phyloP scores from a whole-genome alignment of 2,113 vertebrate species.

The Protomyctophum bolini region DNA sequence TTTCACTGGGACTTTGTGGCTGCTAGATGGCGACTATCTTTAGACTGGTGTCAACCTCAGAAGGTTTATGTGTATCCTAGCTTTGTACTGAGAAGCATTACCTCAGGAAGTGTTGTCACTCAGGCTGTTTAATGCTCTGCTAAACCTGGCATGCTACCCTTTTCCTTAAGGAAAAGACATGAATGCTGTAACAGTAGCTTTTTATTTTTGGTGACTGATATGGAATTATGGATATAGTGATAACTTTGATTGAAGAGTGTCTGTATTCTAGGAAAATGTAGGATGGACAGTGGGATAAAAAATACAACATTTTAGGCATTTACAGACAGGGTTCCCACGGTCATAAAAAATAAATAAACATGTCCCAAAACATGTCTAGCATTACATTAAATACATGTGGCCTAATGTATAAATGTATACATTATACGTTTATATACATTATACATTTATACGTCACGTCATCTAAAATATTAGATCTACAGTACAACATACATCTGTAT shows the following conservation, averaged over 20 bases:
- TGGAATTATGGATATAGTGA: background rate
- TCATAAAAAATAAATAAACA: too few species aligned
- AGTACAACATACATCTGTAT: too few species aligned
- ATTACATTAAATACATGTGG: too few species aligned
- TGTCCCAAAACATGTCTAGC: too few species aligned
- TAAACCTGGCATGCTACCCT: background rate
- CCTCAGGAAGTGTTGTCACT: slow-evolving; percentile 2
- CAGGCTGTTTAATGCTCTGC: background rate
- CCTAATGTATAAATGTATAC: too few species aligned
- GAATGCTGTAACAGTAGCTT: background rate
- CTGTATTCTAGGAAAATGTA: background rate
- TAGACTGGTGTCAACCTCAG: slow-evolving; percentile 5
- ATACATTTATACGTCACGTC: too few species aligned
- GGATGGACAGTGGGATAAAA: background rate
- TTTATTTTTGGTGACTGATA: background rate
- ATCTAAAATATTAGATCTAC: too few species aligned
- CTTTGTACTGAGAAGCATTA: slow-evolving; percentile 25
- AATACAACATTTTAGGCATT: background rate
- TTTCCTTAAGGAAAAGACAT: background rate
- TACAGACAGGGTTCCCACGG: too few species aligned
- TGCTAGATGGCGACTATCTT: slow-evolving; percentile 33
- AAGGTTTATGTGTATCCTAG: slow-evolving; percentile 27
- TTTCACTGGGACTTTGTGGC: slow-evolving; percentile 33
- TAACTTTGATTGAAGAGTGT: slow-evolving; percentile 3
- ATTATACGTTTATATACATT: too few species aligned